A percentile compares a stretch with the other conserved stretches of the same genome.
Conservation (phyloP, 2,797 vertebrate genomes). For the Lagodon rhomboides region DNA sequence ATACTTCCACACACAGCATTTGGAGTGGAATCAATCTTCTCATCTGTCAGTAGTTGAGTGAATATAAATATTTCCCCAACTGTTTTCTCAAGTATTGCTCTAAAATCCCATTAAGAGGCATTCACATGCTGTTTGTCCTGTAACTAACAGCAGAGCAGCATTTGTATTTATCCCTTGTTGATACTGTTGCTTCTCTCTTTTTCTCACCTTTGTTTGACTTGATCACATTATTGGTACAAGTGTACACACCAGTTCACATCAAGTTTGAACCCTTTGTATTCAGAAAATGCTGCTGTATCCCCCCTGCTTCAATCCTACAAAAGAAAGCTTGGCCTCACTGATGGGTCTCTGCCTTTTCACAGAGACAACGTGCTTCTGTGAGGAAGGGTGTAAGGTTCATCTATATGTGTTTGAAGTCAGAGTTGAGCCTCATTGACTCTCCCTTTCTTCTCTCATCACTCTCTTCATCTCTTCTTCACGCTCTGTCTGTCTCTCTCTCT, state of each 20-base stretch:
- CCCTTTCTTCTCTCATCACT: conserved; percentile 41
- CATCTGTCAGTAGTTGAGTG: background rate
- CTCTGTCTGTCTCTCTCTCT: background rate
- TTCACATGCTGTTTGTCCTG: background rate
- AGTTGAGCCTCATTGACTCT: conserved; percentile 72
- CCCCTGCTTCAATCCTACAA: conserved; percentile 32
- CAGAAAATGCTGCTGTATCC: conserved; percentile 15
- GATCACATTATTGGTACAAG: conserved; percentile 14
- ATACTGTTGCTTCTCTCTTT: background rate
- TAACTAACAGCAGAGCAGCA: background rate
- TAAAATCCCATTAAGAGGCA: background rate
- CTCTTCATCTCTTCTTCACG: conserved; percentile 24
- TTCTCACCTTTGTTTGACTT: background rate
- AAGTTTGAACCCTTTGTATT: conserved; percentile 45
- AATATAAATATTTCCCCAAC: background rate
- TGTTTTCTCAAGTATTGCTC: background rate
- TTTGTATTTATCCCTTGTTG: background rate
- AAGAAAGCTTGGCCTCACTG: conserved; percentile 62
- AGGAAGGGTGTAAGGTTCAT: conserved; percentile 69
- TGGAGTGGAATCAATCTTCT: no score
- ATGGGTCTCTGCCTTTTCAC: conserved; percentile 65
- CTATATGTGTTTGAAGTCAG: conserved; percentile 78
- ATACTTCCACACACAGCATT: no score
- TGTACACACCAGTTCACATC: conserved; percentile 17
- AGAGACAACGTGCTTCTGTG: conserved; percentile 58